Evolutionary conservation across 2,797 vertebrate species (phyloP).

Genomic region (Gephyroberyx darwinii): DNA sequence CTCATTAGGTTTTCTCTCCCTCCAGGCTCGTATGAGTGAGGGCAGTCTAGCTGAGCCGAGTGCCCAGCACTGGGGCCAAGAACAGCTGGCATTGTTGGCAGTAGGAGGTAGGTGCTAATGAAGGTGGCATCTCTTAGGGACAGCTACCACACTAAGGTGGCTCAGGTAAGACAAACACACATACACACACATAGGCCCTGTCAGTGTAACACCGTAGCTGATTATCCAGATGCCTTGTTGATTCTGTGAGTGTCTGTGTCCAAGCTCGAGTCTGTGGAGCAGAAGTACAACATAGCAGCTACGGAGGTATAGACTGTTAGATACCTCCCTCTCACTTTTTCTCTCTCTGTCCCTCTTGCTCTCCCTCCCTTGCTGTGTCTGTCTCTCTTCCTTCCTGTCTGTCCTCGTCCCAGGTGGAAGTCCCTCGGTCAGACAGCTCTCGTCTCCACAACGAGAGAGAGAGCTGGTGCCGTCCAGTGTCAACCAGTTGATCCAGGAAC

Average conservation of each 20-base stretch:
- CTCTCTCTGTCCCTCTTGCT: conserved; percentile 5
- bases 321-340: neutral
- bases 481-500: conserved; percentile 78
- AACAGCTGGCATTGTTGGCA: conserved; percentile 74
- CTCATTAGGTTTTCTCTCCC: neutral
- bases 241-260: conserved; percentile 16
- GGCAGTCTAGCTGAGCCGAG: conserved; percentile 65
- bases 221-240: neutral
- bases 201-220: neutral
- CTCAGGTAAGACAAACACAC: conserved; percentile 66
- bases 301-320: conserved; percentile 49
- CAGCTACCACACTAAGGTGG: conserved; percentile 65
- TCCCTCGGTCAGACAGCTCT: conserved; percentile 63
- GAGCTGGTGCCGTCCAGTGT: conserved; percentile 79
- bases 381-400: conserved; percentile 2
- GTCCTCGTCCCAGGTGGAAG: conserved; percentile 54
- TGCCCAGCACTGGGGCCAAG: conserved; percentile 69
- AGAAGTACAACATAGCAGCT: conserved; percentile 48
- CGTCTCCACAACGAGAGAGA: conserved; percentile 72
- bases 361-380: neutral
- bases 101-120: conserved; percentile 75
- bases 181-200: neutral
- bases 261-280: conserved; percentile 49
- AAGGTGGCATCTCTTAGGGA: conserved; percentile 78
- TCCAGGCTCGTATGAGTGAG: too few species aligned